Conservation (phyloP, 2,888 invertebrate genomes). For the Galerucella calmariensis region DNA sequence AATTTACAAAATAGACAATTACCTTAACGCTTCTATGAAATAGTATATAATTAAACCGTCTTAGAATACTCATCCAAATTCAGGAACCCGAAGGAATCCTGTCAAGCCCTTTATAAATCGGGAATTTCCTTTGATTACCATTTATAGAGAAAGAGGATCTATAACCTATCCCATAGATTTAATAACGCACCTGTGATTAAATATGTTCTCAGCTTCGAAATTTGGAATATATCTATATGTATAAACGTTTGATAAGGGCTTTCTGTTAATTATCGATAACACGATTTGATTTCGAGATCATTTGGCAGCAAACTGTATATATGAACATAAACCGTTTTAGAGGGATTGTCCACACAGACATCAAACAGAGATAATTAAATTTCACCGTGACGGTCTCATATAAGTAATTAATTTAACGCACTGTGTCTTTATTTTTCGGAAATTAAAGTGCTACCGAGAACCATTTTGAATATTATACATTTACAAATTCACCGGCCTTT, state of each 20-base stretch:
- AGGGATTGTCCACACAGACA: conserved; percentile 21
- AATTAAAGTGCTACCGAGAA: neutral
- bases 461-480: neutral
- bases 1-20: too few relatives aligned
- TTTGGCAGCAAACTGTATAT: conserved; percentile 14
- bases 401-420: conserved; percentile 14
- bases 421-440: neutral
- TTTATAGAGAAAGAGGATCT: conserved; percentile 19
- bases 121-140: conserved; percentile 26
- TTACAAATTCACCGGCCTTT: neutral
- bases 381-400: conserved; percentile 13
- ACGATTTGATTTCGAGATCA: conserved; percentile 24
- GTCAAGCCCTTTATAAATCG: conserved; percentile 14
- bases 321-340: conserved; percentile 22
- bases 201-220: conserved; percentile 19
- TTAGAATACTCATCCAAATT: neutral
- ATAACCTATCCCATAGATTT: conserved; percentile 19
- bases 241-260: conserved; percentile 18
- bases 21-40: neutral
- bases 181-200: conserved; percentile 28
- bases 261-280: conserved; percentile 27
- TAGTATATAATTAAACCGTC: conserved; percentile 14
- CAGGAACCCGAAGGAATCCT: conserved; percentile 10
- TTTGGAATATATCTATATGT: conserved; percentile 9
- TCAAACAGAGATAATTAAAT: conserved; percentile 23